Percentiles rank a stretch among this genome's conserved stretches.
Evolutionary conservation across 2,888 invertebrate species (phyloP).

Genomic region (Drosophila cracens): DNA sequence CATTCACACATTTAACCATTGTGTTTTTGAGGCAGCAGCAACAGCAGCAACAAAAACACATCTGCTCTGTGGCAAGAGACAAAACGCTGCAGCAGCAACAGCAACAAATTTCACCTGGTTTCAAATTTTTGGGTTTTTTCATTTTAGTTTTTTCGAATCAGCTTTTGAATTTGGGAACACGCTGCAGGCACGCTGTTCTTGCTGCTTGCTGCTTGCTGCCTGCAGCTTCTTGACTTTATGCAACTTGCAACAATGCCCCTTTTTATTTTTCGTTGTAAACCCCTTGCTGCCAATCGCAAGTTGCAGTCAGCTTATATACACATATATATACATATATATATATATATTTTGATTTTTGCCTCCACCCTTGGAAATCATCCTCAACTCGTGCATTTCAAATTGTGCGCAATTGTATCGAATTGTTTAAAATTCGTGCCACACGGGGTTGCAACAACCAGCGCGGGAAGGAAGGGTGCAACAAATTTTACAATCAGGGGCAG

Average conservation of each 20-base stretch:
- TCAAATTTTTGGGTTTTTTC: conserved; percentile 22
- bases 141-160: neutral
- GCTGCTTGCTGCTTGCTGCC: conserved; percentile 34
- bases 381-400: conserved; percentile 67
- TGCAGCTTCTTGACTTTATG: conserved; percentile 77
- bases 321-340: neutral
- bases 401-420: conserved; percentile 72
- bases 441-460: conserved; percentile 29
- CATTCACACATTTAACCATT: conserved; percentile 58
- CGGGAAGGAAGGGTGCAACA: conserved; percentile 6
- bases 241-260: conserved; percentile 51
- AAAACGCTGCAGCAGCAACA: conserved; percentile 34
- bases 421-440: conserved; percentile 54
- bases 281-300: conserved; percentile 60
- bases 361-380: conserved; percentile 49
- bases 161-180: conserved; percentile 16
- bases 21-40: conserved; percentile 24
- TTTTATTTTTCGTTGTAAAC: conserved; percentile 4
- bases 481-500: conserved; percentile 40
- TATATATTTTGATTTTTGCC: conserved; percentile 3
- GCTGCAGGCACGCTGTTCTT: conserved; percentile 55
- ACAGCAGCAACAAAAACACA: conserved; percentile 54
- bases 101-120: conserved; percentile 59
- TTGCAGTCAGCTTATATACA: conserved; percentile 33
- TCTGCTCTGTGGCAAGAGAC: conserved; percentile 55